A percentile compares a stretch with the other conserved stretches of the same genome.
Conservation (phyloP, 1,140 invertebrate species). For the Pararge aegeria region DNA sequence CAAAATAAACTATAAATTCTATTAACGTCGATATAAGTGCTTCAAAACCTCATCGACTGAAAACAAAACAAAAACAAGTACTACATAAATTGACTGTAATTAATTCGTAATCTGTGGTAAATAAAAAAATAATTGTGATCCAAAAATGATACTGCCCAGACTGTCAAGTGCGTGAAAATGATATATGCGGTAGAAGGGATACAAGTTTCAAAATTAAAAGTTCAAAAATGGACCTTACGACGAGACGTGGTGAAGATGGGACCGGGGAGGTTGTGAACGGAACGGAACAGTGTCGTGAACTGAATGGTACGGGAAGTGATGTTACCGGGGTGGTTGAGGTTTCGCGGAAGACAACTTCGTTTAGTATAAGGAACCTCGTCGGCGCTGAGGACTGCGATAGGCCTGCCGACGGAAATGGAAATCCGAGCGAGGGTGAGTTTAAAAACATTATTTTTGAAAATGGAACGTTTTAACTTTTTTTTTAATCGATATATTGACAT, state of each 20-base stretch:
- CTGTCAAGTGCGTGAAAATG: constrained; percentile 44
- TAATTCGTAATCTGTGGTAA: constrained; percentile 11
- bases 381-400: constrained; percentile 57
- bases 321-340: constrained; percentile 52
- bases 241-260: constrained; percentile 56
- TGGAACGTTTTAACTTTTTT: neutral
- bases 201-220: constrained; percentile 32
- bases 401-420: constrained; percentile 53
- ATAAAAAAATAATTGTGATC: constrained; percentile 1
- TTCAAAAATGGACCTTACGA: constrained; percentile 71
- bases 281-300: constrained; percentile 53
- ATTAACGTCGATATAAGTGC: neutral
- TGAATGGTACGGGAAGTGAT: constrained; percentile 56
- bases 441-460: neutral
- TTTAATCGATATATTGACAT: neutral
- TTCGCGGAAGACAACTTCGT: constrained; percentile 56
- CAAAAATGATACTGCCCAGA: constrained; percentile 34
- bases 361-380: constrained; percentile 63
- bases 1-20: neutral
- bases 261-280: constrained; percentile 42
- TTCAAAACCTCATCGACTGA: neutral
- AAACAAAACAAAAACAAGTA: neutral
- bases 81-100: constrained; percentile 6
- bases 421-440: constrained; percentile 56
- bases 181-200: constrained; percentile 23